phyloP scores from a whole-genome alignment of 2,888 invertebrate genomes.

The Pseudanteris insignis region DNA sequence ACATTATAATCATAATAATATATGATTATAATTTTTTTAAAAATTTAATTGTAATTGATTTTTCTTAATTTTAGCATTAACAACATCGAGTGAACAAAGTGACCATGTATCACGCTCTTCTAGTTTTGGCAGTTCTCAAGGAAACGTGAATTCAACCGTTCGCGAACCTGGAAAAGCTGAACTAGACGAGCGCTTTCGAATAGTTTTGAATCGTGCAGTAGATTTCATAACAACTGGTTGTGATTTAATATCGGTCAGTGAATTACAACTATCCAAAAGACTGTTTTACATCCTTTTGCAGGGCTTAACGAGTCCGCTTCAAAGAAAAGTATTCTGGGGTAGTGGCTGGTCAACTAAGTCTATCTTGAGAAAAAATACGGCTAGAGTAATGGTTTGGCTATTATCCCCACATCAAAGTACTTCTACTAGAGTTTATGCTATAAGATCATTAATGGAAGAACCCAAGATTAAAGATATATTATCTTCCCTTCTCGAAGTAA shows the following conservation, averaged over 20 bases:
- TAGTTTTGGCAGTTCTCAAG: constrained; percentile 57
- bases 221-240: constrained; percentile 66
- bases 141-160: constrained; percentile 43
- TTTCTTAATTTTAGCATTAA: constrained; percentile 50
- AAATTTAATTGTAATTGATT: not conserved
- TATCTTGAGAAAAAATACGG: constrained; percentile 63
- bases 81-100: constrained; percentile 64
- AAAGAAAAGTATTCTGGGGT: constrained; percentile 60
- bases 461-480: constrained; percentile 65
- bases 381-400: constrained; percentile 67
- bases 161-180: constrained; percentile 64
- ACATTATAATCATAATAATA: not conserved
- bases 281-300: constrained; percentile 69
- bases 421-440: constrained; percentile 65
- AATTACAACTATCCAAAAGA: constrained; percentile 67
- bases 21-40: too few relatives aligned
- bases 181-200: constrained; percentile 69
- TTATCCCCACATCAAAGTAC: constrained; percentile 67
- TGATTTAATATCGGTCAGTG: constrained; percentile 55
- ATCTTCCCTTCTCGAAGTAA: constrained; percentile 63
- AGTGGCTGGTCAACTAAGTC: constrained; percentile 62
- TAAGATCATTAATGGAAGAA: constrained; percentile 66
- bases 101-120: constrained; percentile 62
- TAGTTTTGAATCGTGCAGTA: constrained; percentile 68
- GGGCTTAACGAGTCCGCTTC: constrained; percentile 62